These are phyloP conservation scores for Melanostigma gelatinosum DNA, from an alignment of 2,113 vertebrate species.

Conservation along the genomic window DNA sequence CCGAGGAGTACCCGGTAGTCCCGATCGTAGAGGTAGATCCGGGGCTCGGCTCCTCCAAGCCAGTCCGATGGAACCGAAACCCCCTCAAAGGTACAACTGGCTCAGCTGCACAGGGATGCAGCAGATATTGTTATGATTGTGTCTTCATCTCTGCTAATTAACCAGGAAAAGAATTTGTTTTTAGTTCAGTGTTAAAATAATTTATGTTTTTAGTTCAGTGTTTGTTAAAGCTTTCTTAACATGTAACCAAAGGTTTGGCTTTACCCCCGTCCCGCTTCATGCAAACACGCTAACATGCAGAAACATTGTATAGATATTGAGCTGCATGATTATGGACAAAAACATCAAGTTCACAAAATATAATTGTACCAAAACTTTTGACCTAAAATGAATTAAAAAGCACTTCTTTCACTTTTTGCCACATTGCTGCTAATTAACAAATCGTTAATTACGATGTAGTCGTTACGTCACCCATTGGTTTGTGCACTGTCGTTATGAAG, in stretches of 20 bases:
- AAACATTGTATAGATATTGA: background rate
- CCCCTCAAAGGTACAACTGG: constrained; percentile 77
- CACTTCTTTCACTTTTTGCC: too few species aligned
- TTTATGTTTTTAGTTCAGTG: background rate
- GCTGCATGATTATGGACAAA: too few species aligned
- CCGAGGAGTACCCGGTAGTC: constrained; percentile 77
- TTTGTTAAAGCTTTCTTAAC: constrained; percentile 31
- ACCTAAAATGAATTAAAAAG: too few species aligned
- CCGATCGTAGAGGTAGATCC: constrained; percentile 14
- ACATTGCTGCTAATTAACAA: too few species aligned
- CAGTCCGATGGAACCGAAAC: constrained; percentile 53
- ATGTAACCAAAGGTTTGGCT: constrained; percentile 4
- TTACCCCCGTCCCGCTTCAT: background rate
- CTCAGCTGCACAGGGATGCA: background rate
- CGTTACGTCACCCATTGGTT: too few species aligned
- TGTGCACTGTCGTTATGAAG: too few species aligned
- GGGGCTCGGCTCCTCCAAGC: constrained; percentile 24
- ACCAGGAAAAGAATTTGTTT: background rate
- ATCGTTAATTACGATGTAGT: too few species aligned
- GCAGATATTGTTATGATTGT: background rate
- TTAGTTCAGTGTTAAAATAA: background rate
- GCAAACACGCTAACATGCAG: too few species aligned
- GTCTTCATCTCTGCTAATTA: constrained; percentile 5
- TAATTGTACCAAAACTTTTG: too few species aligned
- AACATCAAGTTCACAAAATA: too few species aligned